Evolutionary conservation across 2,113 vertebrate species (phyloP), one percentile per base, ranked within the genome.

Genomic region (Orthonyx spaldingii): DNA sequence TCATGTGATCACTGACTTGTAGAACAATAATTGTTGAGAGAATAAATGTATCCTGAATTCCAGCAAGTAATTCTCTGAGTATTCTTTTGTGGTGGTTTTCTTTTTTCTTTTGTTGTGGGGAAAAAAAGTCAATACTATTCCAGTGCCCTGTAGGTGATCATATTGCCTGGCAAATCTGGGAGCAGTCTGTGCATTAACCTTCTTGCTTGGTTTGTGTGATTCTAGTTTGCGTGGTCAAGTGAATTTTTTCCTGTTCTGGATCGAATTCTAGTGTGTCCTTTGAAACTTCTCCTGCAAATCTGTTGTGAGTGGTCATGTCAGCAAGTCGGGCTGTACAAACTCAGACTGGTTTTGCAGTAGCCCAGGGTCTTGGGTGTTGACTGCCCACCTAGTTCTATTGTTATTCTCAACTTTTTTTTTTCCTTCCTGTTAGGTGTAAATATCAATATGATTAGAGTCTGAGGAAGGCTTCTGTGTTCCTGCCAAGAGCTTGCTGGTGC

Each of bases 401-500:
- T 50, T 71, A 12, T 27, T 84, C 72, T 93, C 33, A 96, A 76
- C 6, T 16, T 35, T 35, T 55, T 41, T 64, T 74, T 81, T 1
- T 57, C 22, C 12, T 91, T 93, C 42, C 37, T 96, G 21, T 32
- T 93, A 98, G 98, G 96, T 89, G 27, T 61, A 81, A 72, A 68
- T 90, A 85, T 46, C 97, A 98, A 95, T 87, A 98, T 98, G 98
- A 97, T 50, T 39, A 65, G 19, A 10, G 76, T 96, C 86, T 98
- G 96, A 98, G 76, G 56, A 84, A 50, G 61, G 23, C 53, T 59
- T 41, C 53, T 10, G 57, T 77, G 37, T 55, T 87, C 77, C 69
- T 66, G 19, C 47, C 64, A 59, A 77, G 42, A 72, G 57, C 41
- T 66, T 71, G 12, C 1, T 6, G 12, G 78, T 77, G 50, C 95